Percentiles rank a stretch among this genome's conserved stretches.
Evolutionary conservation across 2,113 vertebrate genomes (phyloP).

Genomic region (Cochlearius cochlearius): DNA sequence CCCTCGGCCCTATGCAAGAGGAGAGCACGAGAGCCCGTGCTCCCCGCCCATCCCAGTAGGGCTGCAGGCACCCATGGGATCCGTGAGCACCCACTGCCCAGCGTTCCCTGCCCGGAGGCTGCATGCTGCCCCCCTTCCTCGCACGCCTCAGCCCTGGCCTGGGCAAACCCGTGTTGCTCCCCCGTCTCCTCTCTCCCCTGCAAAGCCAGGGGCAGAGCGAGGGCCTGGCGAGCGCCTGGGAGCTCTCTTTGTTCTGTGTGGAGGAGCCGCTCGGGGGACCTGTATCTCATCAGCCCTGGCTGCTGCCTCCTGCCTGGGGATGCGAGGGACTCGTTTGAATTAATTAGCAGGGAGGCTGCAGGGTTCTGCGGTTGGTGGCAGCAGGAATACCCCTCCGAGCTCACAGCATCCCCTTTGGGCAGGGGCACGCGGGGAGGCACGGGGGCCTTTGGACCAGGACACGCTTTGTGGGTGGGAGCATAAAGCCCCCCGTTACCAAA

Average conservation of each 20-base stretch:
- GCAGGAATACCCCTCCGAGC: neutral
- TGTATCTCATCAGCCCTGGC: constrained; percentile 11
- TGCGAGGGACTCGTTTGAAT: neutral
- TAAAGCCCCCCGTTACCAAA: neutral
- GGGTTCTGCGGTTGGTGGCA: neutral
- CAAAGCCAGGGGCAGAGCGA: neutral
- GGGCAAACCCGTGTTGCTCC: neutral
- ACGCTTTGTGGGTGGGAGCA: accelerated
- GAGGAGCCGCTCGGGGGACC: neutral
- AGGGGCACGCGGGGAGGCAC: accelerated
- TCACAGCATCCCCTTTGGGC: neutral
- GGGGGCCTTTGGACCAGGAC: neutral
- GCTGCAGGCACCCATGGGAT: neutral
- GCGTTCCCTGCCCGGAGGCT: neutral
- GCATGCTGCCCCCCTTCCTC: neutral
- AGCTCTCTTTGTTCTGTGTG: neutral
- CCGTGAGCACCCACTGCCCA: accelerated
- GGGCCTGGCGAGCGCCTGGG: neutral
- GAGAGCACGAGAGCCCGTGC: neutral
- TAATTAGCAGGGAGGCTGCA: neutral
- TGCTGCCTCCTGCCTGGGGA: constrained; percentile 5
- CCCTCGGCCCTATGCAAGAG: neutral
- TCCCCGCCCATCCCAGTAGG: neutral
- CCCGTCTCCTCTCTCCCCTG: neutral
- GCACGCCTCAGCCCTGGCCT: neutral